Conservation (phyloP, 2,797 vertebrate species). For the Hoplostethus atlanticus region DNA sequence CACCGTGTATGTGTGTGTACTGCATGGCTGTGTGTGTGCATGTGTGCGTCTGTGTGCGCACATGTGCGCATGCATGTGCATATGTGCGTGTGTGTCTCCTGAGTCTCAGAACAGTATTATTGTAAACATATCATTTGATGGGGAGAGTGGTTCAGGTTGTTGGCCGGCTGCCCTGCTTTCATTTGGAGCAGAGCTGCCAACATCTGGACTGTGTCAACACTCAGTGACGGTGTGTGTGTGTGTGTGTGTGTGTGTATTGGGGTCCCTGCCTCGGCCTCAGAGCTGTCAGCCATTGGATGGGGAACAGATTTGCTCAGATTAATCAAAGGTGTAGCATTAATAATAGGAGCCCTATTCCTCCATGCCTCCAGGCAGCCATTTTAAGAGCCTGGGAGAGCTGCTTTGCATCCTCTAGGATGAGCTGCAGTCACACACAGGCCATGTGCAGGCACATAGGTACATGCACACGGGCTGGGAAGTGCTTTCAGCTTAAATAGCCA, state of each 20-base stretch:
- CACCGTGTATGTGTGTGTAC: slow-evolving; percentile 19
- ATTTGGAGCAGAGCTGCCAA: slow-evolving; percentile 87
- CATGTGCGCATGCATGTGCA: slow-evolving; percentile 27
- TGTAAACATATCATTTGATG: slow-evolving; percentile 89
- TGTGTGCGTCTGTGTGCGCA: slow-evolving; percentile 1
- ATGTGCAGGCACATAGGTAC: slow-evolving; percentile 18
- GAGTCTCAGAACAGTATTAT: slow-evolving; percentile 84
- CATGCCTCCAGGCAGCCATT: slow-evolving; percentile 68
- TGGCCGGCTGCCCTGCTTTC: slow-evolving; percentile 85
- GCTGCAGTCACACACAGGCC: slow-evolving; percentile 38
- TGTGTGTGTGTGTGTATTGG: slow-evolving; percentile 44
- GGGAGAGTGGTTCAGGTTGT: slow-evolving; percentile 86
- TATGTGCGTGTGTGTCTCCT: slow-evolving; percentile 67
- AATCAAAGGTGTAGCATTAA: slow-evolving; percentile 86
- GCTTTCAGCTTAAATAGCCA: slow-evolving; percentile 6
- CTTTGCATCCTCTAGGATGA: slow-evolving; percentile 52
- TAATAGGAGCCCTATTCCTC: slow-evolving; percentile 73
- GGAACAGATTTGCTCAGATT: slow-evolving; percentile 86
- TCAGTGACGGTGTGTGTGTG: slow-evolving; percentile 68
- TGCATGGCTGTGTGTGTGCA: neutral
- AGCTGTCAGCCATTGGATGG: slow-evolving; percentile 81
- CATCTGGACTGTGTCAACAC: slow-evolving; percentile 89
- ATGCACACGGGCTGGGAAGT: neutral
- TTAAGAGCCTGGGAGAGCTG: slow-evolving; percentile 70
- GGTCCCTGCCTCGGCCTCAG: slow-evolving; percentile 69